Evolutionary conservation across 2,888 invertebrate species (phyloP), one percentile per base, ranked within the genome.

Genomic region (Keiferia lycopersicella): DNA sequence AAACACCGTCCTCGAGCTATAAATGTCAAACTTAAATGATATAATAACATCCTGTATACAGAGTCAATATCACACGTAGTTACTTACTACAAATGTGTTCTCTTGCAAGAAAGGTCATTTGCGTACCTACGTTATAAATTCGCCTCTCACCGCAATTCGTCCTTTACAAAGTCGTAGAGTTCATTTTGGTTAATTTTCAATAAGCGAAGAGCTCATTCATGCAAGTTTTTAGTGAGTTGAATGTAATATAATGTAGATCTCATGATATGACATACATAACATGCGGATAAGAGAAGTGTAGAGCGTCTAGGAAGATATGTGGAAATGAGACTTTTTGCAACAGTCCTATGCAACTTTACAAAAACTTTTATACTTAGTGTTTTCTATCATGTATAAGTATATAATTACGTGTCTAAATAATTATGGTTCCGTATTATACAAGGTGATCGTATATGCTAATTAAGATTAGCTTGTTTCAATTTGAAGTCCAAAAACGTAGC

Each of bases 61-160:
- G 16, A 10, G 16, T 16, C 48, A 18, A 16, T 18, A 48, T 7
- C 16, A 18, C 48, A 48, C n/a, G 16, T 8, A 3, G 20, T 22
- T 53, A 53, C 22, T 48, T 48, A 16, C 53, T 22, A 18, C 14
- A 51, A 51, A 51, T 51, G 48, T 53, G 3, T 20, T 20, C 26
- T 26, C 20, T 53, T 20, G 50, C 53, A 53, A 53, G 53, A 60
- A 45, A 60, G 60, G 60, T 60, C 60, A 60, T 60, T 45, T 45
- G 45, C 59, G 16, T 59, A 41, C 41, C 45, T 60, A 26, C 22
- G 48, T 60, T 34, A 34, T 8, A 34, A 45, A 60, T 20, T 60
- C 34, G 16, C 60, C 60, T 60, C 60, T 60, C 60, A 60, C 60
- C 39, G 22, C n/a, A 26, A 53, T 53, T 53, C 53, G 53, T 53